Percentiles rank a stretch among this genome's conserved stretches.
Conservation (phyloP, 2,113 vertebrate species). For the Ammospiza caudacuta region DNA sequence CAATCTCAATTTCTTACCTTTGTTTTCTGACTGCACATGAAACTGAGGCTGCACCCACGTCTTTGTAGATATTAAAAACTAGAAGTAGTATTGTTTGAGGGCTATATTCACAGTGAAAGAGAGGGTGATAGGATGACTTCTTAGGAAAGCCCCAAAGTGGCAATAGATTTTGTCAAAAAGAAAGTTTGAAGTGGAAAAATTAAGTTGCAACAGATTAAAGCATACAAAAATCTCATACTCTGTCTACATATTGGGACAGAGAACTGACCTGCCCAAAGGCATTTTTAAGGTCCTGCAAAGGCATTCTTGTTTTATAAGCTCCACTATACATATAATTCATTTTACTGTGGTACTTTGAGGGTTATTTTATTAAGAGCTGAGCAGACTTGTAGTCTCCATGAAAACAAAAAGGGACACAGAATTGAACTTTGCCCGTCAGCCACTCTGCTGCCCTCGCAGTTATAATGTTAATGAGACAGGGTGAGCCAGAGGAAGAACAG, state of each 20-base stretch:
- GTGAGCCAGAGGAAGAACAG: constrained; percentile 36
- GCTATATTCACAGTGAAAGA: not conserved
- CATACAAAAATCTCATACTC: not conserved
- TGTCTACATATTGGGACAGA: not conserved
- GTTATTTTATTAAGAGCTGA: constrained; percentile 31
- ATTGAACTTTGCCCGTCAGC: not conserved
- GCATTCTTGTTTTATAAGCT: not conserved
- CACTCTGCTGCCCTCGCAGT: not conserved
- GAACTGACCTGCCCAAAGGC: not conserved
- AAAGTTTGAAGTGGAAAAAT: not conserved
- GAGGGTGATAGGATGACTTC: not conserved
- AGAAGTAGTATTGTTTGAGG: not conserved
- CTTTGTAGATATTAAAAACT: not conserved
- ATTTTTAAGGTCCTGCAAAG: not conserved
- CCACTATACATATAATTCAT: not conserved
- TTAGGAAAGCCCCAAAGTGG: not conserved
- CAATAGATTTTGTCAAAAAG: not conserved
- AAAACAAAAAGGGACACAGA: not conserved
- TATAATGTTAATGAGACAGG: constrained; percentile 27
- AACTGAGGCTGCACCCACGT: not conserved
- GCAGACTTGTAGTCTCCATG: constrained; percentile 20
- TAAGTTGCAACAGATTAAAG: not conserved
- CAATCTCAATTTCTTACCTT: not conserved
- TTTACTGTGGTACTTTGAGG: constrained; percentile 14
- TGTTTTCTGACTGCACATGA: not conserved